Percentiles rank a stretch among this genome's conserved stretches.
Evolutionary conservation across 2,113 vertebrate genomes (phyloP).

Genomic region (Brienomyrus longianalis): DNA sequence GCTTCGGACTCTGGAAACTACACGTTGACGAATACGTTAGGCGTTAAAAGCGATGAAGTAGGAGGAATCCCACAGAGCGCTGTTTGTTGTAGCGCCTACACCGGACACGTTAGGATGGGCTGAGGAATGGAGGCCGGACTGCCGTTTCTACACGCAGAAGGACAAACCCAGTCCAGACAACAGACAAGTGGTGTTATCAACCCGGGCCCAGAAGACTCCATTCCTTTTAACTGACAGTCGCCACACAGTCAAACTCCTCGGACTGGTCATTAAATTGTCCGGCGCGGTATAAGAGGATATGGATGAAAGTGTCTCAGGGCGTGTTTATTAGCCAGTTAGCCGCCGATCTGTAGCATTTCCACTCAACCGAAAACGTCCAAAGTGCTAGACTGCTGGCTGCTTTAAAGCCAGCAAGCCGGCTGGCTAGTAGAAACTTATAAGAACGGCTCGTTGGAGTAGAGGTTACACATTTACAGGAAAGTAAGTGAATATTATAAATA

Average conservation of each 20-base stretch:
- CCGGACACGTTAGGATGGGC: conserved; percentile 34
- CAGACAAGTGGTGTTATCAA: conserved; percentile 24
- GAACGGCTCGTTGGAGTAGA: not conserved
- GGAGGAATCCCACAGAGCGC: not conserved
- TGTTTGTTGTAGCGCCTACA: conserved; percentile 29
- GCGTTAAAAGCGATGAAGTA: not conserved
- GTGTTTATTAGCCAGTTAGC: not conserved
- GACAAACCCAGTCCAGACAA: conserved; percentile 41
- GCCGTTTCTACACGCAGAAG: conserved; percentile 35
- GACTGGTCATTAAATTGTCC: not conserved
- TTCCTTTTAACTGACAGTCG: not conserved
- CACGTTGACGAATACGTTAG: not conserved
- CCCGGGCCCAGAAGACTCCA: not conserved
- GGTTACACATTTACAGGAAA: not conserved
- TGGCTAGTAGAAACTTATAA: not conserved
- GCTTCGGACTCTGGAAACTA: not conserved
- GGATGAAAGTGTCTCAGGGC: not conserved
- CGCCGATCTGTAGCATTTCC: not conserved
- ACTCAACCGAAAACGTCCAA: not conserved
- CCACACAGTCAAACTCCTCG: not conserved
- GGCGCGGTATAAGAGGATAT: not conserved
- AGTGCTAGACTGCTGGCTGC: not conserved
- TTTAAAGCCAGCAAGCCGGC: not conserved
- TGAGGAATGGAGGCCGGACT: conserved; percentile 55
- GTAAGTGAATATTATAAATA: not conserved